phyloP scores from a whole-genome alignment of 1,140 invertebrate genomes.

The Microvelia longipes region DNA sequence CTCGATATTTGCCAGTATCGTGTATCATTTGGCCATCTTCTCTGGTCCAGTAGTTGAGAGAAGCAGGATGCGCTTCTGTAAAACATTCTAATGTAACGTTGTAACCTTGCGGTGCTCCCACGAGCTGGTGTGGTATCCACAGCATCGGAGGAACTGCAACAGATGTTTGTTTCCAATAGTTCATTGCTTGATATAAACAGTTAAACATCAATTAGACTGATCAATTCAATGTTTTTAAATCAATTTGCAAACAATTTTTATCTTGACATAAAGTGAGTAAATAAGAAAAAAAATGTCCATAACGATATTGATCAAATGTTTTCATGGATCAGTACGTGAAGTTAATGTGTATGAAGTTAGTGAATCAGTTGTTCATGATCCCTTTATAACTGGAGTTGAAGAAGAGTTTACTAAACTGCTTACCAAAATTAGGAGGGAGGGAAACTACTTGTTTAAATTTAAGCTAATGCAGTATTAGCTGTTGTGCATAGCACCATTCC shows the following conservation, averaged over 20 bases:
- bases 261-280: background rate
- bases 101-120: conserved; percentile 61
- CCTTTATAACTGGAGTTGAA: too few relatives aligned
- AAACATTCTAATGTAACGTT: conserved; percentile 74
- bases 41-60: conserved; percentile 79
- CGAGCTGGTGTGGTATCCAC: conserved; percentile 77
- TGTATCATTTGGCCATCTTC: conserved; percentile 79
- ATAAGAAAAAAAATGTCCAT: background rate
- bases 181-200: background rate
- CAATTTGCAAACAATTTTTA: background rate
- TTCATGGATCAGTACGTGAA: too few relatives aligned
- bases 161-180: conserved; percentile 7
- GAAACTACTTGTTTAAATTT: too few relatives aligned
- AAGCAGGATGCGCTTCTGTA: conserved; percentile 77
- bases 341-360: too few relatives aligned
- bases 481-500: too few relatives aligned
- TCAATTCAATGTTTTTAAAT: background rate
- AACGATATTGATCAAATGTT: too few relatives aligned
- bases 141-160: conserved; percentile 74
- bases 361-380: too few relatives aligned
- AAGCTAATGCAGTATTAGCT: too few relatives aligned
- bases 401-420: too few relatives aligned
- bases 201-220: background rate
- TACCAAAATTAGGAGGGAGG: too few relatives aligned
- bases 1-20: conserved; percentile 62